Conservation (phyloP, 2,113 vertebrate genomes). For the Rhea americana region DNA sequence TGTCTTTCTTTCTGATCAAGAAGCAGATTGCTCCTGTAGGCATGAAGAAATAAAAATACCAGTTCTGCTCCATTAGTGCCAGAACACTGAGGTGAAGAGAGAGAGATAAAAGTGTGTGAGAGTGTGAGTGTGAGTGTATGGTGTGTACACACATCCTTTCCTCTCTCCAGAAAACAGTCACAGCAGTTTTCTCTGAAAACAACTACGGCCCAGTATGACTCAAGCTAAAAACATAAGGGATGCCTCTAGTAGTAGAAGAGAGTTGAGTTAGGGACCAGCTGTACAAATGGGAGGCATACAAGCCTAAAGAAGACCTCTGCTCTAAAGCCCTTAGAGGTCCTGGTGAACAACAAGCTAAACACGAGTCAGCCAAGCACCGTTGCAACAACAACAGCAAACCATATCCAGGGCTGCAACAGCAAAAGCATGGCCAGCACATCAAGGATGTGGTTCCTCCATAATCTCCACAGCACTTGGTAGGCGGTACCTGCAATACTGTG, state of each 20-base stretch:
- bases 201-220: background rate
- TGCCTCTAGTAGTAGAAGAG: background rate
- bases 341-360: background rate
- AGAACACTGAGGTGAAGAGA: background rate
- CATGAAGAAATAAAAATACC: conserved; percentile 1
- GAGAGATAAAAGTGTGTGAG: background rate
- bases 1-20: background rate
- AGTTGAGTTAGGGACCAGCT: background rate
- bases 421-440: background rate
- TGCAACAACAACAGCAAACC: background rate
- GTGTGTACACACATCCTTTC: background rate
- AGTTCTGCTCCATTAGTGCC: background rate
- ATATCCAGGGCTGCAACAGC: background rate
- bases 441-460: background rate
- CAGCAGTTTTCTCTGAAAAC: accelerated
- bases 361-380: background rate
- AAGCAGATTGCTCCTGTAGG: background rate
- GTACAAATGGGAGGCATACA: background rate
- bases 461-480: background rate
- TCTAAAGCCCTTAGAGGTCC: too few relatives aligned
- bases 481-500: background rate
- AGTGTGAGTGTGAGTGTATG: background rate
- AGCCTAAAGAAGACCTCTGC: background rate
- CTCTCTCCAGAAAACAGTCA: background rate
- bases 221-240: background rate